These are phyloP conservation scores for Brachymystax lenok DNA, from an alignment of 2,797 vertebrate genomes.

Conservation along the genomic window DNA sequence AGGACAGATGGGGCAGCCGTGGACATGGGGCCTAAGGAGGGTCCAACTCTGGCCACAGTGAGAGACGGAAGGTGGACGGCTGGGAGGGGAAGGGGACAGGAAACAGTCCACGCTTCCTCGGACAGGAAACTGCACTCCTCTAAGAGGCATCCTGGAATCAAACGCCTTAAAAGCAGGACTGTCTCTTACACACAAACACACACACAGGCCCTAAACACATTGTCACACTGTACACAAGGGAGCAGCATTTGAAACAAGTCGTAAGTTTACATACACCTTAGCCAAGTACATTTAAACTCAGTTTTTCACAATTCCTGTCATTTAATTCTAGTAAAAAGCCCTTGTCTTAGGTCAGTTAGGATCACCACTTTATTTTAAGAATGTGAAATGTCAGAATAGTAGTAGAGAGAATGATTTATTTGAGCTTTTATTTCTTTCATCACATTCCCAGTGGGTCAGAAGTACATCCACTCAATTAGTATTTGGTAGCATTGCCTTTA, in stretches of 20 bases:
- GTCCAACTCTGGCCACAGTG: slow-evolving; percentile 50
- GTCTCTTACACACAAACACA: slow-evolving; percentile 50
- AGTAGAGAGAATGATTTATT: no score
- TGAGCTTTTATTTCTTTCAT: no score
- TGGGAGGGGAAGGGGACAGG: slow-evolving; percentile 57
- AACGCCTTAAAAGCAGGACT: slow-evolving; percentile 56
- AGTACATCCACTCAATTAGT: no score
- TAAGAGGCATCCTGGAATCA: slow-evolving; percentile 74
- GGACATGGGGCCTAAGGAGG: slow-evolving; percentile 35
- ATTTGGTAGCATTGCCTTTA: no score
- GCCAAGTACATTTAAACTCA: no score
- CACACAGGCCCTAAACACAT: slow-evolving; percentile 11
- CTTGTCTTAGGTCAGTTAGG: no score
- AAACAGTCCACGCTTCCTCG: slow-evolving; percentile 74
- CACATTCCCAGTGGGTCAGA: no score
- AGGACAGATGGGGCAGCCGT: slow-evolving; percentile 10
- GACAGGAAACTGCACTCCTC: slow-evolving; percentile 74
- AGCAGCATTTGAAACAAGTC: neutral
- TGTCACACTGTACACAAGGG: neutral
- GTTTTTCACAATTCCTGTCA: no score
- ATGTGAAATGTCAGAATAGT: no score
- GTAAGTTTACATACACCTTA: no score
- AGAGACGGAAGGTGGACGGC: slow-evolving; percentile 49
- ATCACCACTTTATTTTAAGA: no score
- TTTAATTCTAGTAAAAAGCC: no score